Evolutionary conservation across 1,140 invertebrate species (phyloP).

Genomic region (Solen grandis): DNA sequence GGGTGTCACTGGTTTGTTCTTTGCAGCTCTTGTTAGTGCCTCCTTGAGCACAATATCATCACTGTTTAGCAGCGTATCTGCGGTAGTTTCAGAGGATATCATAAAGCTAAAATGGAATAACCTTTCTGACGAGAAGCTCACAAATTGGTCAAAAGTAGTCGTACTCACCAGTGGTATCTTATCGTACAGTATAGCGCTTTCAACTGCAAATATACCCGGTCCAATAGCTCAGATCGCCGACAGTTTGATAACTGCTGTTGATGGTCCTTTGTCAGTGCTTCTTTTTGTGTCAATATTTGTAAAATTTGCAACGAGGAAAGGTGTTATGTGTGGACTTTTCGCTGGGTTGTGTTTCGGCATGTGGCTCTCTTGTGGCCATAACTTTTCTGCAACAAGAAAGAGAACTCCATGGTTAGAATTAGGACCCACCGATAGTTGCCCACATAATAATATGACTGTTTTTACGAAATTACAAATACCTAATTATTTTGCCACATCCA

Average conservation of each 20-base stretch:
- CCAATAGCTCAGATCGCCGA: slow-evolving; percentile 20
- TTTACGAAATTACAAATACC: neutral
- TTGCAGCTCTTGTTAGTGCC: slow-evolving; percentile 3
- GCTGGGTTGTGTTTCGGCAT: neutral
- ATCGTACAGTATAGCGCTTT: neutral
- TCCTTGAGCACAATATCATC: slow-evolving; percentile 36
- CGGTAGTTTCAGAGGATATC: slow-evolving; percentile 16
- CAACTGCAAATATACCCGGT: neutral
- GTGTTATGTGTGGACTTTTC: neutral
- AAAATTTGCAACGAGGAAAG: slow-evolving; percentile 15
- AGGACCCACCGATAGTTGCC: slow-evolving; percentile 30
- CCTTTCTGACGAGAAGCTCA: neutral
- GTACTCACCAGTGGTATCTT: slow-evolving; percentile 1
- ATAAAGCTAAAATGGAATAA: neutral
- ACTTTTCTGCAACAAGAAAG: slow-evolving; percentile 7
- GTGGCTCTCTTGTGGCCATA: slow-evolving; percentile 25
- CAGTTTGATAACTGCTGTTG: slow-evolving; percentile 2
- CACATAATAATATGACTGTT: neutral
- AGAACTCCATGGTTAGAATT: slow-evolving; percentile 13
- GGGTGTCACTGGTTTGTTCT: slow-evolving; percentile 25
- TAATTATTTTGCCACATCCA: neutral
- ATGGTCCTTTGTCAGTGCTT: slow-evolving; percentile 4
- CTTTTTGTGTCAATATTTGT: slow-evolving; percentile 43
- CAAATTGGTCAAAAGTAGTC: slow-evolving; percentile 14
- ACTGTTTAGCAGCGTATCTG: slow-evolving; percentile 23